Conservation (phyloP, 1,140 invertebrate genomes). For the Sinonovacula constricta region DNA sequence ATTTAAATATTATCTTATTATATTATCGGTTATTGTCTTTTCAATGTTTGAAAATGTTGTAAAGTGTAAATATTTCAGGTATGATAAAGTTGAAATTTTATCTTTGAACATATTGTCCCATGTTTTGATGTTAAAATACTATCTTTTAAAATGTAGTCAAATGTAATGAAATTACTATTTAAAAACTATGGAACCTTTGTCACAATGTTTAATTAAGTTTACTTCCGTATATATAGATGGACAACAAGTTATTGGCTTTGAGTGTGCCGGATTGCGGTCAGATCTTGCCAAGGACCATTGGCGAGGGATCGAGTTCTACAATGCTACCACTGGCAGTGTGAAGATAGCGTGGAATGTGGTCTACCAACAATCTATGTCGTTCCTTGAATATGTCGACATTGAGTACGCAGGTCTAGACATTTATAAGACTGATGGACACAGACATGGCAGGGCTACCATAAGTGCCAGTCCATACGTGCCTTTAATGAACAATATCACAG, state of each 20-base stretch:
- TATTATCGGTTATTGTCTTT: no score
- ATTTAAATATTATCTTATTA: no score
- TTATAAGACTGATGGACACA: slow-evolving; percentile 82
- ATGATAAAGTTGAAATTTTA: no score
- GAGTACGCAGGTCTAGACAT: slow-evolving; percentile 86
- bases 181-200: no score
- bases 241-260: slow-evolving; percentile 75
- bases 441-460: slow-evolving; percentile 91
- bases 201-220: no score
- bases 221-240: slow-evolving; percentile 75
- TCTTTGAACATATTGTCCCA: no score
- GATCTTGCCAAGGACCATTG: slow-evolving; percentile 73
- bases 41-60: no score
- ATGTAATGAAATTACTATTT: no score
- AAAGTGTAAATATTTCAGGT: no score
- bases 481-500: slow-evolving; percentile 87
- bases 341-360: slow-evolving; percentile 65
- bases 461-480: slow-evolving; percentile 93
- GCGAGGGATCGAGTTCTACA: slow-evolving; percentile 77
- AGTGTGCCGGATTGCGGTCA: slow-evolving; percentile 72
- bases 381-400: slow-evolving; percentile 88
- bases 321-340: slow-evolving; percentile 64
- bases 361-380: slow-evolving; percentile 85
- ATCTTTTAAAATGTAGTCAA: no score
- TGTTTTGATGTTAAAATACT: no score